These are phyloP conservation scores for Variabilichromis moorii DNA, from an alignment of 2,113 vertebrate species.

Conservation along the genomic window DNA sequence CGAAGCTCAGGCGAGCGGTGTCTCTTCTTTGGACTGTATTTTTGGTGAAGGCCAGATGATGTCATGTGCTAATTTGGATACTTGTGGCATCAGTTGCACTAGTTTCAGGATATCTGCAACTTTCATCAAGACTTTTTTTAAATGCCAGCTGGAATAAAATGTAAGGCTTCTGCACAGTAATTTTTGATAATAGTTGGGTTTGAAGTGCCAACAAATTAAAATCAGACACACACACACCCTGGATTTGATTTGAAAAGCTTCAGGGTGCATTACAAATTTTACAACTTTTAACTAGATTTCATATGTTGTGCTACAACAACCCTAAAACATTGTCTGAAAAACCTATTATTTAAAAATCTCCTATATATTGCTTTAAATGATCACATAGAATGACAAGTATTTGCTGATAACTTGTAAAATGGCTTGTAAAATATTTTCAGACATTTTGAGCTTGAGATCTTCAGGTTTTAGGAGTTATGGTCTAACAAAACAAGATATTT, in stretches of 20 bases:
- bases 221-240: not conserved
- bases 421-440: not conserved
- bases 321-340: not conserved
- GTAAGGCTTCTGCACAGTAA: not conserved
- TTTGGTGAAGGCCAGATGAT: slow-evolving; percentile 12
- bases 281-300: not conserved
- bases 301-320: not conserved
- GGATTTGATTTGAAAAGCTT: not conserved
- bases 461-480: not conserved
- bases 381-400: not conserved
- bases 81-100: slow-evolving; percentile 21
- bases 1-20: not conserved
- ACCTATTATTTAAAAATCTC: not conserved
- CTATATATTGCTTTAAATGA: not conserved
- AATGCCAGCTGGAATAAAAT: not conserved
- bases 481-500: not conserved
- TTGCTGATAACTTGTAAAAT: not conserved
- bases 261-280: not conserved
- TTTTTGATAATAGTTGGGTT: not conserved
- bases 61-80: slow-evolving; percentile 41
- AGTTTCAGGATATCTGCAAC: slow-evolving; percentile 28
- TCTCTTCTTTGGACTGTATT: not conserved
- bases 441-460: not conserved
- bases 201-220: not conserved
- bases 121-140: not conserved